Base-by-base conservation (phyloP, 30 jellyfish, hydroid and myxozoan genomes). In the Calvadosia cruxmelitensis region DNA sequence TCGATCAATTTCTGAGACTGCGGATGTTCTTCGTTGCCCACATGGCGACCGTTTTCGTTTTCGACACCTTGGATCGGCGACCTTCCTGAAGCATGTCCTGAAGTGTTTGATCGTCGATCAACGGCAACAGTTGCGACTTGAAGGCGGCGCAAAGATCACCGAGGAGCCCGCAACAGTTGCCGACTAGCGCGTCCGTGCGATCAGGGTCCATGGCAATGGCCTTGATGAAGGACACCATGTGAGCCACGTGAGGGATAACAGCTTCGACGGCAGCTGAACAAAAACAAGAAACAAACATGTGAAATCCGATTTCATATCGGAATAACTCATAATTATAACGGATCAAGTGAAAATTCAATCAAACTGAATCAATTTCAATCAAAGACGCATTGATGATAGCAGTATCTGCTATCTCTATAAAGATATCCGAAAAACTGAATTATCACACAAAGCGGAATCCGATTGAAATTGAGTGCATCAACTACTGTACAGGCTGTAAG, bases 21-120 rank as follows among this genome's bases (percentile, higher is more conserved):
- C 98, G 62, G 66, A 82, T 64, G 0, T 85, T 81, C 62, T 89
- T 89, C 28, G 98, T 78, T 20, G 95, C 98, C 98, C 98, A 89
- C 20, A 89, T 84, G 29, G 94, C 95, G 52, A 89, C 70, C 49
- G 95, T 82, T 72, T 81, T 89, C 34, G 98, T 89, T 71, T 81
- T 89, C 25, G 78, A 72, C 25, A 68, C 80, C 77, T 89, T 89
- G 0, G 98, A 89, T 28, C 98, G 79, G 64, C 98, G 64, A 28
- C 95, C 98, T 81, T 82, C 94, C 36, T 81, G 95, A 77, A 89
- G 75, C 52, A 89, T 68, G 48, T 89, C 98, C 77, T 76, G 93
- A 73, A 81, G 77, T 16, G 53, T 33, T 48, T 72, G 93, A 27
- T 67, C 52, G 31, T 89, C 98, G 3, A 87, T 76, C n/a, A 74